A percentile compares a stretch with the other conserved stretches of the same genome.
Evolutionary conservation across 2,113 vertebrate genomes (phyloP).

Genomic region (Benitochromis conjunctus): DNA sequence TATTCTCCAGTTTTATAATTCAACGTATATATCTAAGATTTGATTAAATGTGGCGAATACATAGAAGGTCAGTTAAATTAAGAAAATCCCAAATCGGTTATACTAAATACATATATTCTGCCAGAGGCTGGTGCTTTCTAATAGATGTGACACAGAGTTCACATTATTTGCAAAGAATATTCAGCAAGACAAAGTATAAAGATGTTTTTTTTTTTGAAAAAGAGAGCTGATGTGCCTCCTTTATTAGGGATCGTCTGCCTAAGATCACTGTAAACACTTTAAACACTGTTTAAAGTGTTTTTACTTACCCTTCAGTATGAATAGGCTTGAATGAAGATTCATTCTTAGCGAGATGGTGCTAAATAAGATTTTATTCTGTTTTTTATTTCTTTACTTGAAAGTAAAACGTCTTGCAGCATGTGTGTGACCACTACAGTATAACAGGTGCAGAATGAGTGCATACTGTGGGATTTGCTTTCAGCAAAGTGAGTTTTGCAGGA

Average conservation of each 20-base stretch:
- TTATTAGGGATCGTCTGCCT: neutral
- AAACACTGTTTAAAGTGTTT: neutral
- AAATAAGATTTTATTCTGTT: neutral
- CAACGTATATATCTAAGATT: neutral
- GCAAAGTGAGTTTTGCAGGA: neutral
- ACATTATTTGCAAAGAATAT: neutral
- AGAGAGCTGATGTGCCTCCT: neutral
- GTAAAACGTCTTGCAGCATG: neutral
- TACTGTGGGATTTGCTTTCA: neutral
- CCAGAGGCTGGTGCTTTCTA: neutral
- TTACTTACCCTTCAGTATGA: neutral
- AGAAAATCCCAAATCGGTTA: neutral
- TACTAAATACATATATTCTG: neutral
- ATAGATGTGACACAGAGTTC: neutral
- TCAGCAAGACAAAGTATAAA: neutral
- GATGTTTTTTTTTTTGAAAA: neutral
- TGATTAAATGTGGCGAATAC: neutral
- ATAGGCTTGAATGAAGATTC: neutral
- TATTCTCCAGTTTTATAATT: neutral
- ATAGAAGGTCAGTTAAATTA: neutral
- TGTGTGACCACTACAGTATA: neutral
- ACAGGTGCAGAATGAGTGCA: neutral
- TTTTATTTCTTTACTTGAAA: neutral
- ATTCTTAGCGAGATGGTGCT: neutral
- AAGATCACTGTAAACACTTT: neutral